Percentiles rank a stretch among this genome's conserved stretches.
phyloP scores from a whole-genome alignment of 2,888 invertebrate species.

The Busseola fusca region DNA sequence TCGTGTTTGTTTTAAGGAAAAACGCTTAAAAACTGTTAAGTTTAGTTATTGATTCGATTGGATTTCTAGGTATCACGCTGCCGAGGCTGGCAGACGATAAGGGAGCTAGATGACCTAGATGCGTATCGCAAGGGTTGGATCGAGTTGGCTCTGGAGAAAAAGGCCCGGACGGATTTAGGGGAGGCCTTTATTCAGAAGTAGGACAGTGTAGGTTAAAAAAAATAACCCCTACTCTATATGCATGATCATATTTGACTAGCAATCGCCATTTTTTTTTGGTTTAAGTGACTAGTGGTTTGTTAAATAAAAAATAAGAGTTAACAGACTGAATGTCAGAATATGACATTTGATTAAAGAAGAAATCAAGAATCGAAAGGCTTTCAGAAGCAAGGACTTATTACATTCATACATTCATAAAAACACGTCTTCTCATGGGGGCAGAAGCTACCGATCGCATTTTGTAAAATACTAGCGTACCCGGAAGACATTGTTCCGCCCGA shows the following conservation, averaged over 20 bases:
- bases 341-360: not conserved
- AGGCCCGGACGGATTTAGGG: not conserved
- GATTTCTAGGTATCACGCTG: not conserved
- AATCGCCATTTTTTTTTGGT: not conserved
- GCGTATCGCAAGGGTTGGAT: not conserved
- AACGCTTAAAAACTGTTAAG: constrained; percentile 15
- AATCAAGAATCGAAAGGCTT: too few species aligned
- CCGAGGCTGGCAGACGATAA: not conserved
- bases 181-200: not conserved
- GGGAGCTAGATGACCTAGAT: not conserved
- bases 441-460: too few species aligned
- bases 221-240: not conserved
- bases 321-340: too few species aligned
- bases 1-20: constrained; percentile 47
- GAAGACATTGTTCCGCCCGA: too few species aligned
- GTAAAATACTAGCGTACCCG: too few species aligned
- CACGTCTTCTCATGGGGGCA: too few species aligned
- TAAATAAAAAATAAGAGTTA: too few species aligned
- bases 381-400: not conserved
- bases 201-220: not conserved
- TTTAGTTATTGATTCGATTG: constrained; percentile 10
- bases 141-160: not conserved
- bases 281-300: not conserved
- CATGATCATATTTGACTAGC: not conserved
- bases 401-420: too few species aligned